A percentile compares a stretch with the other conserved stretches of the same genome.
These are phyloP conservation scores for Ptilorrhoa leucosticta DNA, from an alignment of 2,113 vertebrate genomes.

Conservation along the genomic window DNA sequence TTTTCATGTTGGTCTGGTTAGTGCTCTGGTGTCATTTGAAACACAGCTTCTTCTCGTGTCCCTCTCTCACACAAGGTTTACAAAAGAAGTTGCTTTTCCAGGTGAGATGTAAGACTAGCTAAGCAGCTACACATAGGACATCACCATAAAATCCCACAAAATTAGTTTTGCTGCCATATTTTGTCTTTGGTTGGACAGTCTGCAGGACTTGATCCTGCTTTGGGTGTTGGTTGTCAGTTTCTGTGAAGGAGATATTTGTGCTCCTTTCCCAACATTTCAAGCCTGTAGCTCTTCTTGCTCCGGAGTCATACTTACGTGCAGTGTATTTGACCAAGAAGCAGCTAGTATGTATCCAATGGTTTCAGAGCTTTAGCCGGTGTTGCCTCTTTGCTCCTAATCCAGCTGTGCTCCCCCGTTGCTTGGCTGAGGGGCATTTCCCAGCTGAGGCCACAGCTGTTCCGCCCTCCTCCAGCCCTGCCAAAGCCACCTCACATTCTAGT, in stretches of 20 bases:
- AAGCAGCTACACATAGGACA: background rate
- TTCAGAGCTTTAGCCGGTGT: background rate
- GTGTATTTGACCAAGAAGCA: background rate
- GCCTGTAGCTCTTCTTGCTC: background rate
- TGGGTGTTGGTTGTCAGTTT: background rate
- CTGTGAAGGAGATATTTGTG: background rate
- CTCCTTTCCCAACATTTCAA: background rate
- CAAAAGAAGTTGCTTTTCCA: background rate
- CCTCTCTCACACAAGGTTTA: background rate
- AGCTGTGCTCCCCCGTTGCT: background rate
- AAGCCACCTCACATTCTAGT: background rate
- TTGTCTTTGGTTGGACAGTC: background rate
- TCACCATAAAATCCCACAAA: background rate
- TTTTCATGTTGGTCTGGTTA: background rate
- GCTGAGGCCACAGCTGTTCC: background rate
- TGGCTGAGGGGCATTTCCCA: background rate
- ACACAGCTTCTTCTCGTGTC: background rate
- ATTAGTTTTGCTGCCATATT: background rate
- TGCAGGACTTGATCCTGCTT: background rate
- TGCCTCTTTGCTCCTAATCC: background rate
- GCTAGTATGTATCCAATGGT: accelerated
- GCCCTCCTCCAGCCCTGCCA: background rate
- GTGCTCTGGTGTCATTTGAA: background rate
- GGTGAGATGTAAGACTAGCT: background rate
- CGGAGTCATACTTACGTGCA: accelerated